Evolutionary conservation across 2,113 vertebrate species (phyloP).

Genomic region (Python bivittatus): DNA sequence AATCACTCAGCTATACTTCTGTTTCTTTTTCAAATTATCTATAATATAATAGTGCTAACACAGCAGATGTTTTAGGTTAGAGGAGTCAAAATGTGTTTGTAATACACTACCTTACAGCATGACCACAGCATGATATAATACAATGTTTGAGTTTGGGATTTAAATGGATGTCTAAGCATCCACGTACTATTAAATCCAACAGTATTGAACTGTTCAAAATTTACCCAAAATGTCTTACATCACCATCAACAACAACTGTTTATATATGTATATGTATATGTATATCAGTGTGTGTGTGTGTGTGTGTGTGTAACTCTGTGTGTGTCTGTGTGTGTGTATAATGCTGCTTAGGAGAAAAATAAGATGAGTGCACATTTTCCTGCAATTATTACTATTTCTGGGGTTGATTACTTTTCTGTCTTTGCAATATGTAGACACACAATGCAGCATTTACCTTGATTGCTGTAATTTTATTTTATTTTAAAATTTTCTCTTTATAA

Average conservation of each 20-base stretch:
- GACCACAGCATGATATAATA: neutral
- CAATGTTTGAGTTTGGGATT: neutral
- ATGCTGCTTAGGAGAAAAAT: neutral
- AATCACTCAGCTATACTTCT: neutral
- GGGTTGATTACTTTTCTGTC: neutral
- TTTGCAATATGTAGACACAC: neutral
- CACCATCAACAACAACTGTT: neutral
- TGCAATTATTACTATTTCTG: neutral
- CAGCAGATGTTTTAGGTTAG: neutral
- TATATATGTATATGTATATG: too few species aligned
- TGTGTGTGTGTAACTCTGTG: too few species aligned
- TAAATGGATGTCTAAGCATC: neutral
- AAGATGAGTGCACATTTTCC: neutral
- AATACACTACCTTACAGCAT: neutral
- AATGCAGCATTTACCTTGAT: constrained; percentile 2
- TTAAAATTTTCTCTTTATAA: neutral
- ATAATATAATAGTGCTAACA: neutral
- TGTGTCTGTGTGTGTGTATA: too few species aligned
- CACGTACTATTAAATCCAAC: neutral
- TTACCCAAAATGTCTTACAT: neutral
- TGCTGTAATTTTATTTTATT: constrained; percentile 1
- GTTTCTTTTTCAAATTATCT: neutral
- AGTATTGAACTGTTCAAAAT: neutral
- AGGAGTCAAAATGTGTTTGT: neutral
- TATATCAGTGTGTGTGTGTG: too few species aligned